phyloP scores from a whole-genome alignment of 37 sponge, comb jelly and placozoan species.

The Chondrosia reniformis region DNA sequence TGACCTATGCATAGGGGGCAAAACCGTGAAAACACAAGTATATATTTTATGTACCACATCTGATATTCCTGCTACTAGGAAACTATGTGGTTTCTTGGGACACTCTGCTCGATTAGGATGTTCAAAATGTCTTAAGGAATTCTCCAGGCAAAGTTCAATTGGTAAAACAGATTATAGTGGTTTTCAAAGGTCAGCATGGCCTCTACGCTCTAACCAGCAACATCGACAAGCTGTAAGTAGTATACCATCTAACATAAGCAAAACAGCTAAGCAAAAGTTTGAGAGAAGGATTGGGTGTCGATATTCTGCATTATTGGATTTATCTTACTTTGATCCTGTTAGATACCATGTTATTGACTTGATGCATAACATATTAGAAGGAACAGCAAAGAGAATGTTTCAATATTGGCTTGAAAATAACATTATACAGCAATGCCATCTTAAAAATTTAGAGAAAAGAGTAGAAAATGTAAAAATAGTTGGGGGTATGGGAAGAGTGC shows the following conservation, averaged over 20 bases:
- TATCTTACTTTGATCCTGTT: conserved; percentile 32
- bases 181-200: conserved; percentile 10
- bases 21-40: neutral
- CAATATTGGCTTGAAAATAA: conserved; percentile 21
- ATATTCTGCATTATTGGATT: conserved; percentile 23
- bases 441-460: neutral
- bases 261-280: neutral
- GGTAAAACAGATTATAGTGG: conserved; percentile 20
- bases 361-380: conserved; percentile 38
- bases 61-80: conserved; percentile 56
- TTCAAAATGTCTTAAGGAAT: conserved; percentile 26
- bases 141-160: conserved; percentile 11
- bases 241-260: neutral
- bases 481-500: neutral
- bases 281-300: conserved; percentile 29
- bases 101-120: conserved; percentile 32
- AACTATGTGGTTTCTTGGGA: conserved; percentile 46
- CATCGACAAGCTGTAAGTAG: conserved; percentile 15
- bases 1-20: conserved; percentile 14
- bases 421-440: too few species aligned
- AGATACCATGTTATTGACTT: conserved; percentile 26
- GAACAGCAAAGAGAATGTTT: conserved; percentile 18
- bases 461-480: neutral
- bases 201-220: neutral
- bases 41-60: conserved; percentile 29